Evolutionary conservation across 92 coral and sea anemone genomes (phyloP).

Genomic region (Palythoa grandiflora): DNA sequence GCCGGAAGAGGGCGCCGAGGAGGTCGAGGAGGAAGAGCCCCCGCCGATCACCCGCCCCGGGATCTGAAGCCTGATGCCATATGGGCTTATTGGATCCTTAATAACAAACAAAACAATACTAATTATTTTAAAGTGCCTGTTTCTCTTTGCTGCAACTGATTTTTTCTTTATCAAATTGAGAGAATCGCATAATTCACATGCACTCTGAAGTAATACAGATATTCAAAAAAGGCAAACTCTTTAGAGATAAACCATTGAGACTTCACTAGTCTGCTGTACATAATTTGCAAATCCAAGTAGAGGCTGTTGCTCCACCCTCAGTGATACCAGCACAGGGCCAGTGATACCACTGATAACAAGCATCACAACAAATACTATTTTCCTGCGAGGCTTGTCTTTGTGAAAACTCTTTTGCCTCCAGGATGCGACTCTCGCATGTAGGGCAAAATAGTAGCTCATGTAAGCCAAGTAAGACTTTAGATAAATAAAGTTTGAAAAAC

Average conservation of each 20-base stretch:
- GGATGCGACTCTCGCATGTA: background rate
- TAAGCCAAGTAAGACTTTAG: slow-evolving; percentile 23
- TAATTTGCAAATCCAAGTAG: slow-evolving; percentile 37
- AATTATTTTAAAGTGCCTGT: slow-evolving; percentile 9
- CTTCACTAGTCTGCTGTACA: slow-evolving; percentile 1
- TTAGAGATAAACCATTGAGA: slow-evolving; percentile 1
- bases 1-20: no score
- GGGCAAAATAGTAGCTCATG: slow-evolving; percentile 30
- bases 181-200: no score
- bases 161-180: slow-evolving; percentile 8
- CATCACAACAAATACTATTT: slow-evolving; percentile 34
- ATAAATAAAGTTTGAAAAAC: slow-evolving; percentile 29
- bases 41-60: background rate
- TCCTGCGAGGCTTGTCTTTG: slow-evolving; percentile 18
- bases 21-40: background rate
- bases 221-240: background rate
- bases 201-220: slow-evolving; percentile 11
- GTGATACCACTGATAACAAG: slow-evolving; percentile 26
- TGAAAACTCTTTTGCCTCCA: slow-evolving; percentile 28
- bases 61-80: background rate
- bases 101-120: slow-evolving; percentile 8
- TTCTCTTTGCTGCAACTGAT: slow-evolving; percentile 11
- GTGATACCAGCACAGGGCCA: slow-evolving; percentile 18
- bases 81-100: slow-evolving; percentile 6
- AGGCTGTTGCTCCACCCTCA: background rate